Percentiles rank a stretch among this genome's conserved stretches.
These are phyloP conservation scores for Ethmia dodecea DNA, from an alignment of 2,888 invertebrate genomes.

Conservation along the genomic window DNA sequence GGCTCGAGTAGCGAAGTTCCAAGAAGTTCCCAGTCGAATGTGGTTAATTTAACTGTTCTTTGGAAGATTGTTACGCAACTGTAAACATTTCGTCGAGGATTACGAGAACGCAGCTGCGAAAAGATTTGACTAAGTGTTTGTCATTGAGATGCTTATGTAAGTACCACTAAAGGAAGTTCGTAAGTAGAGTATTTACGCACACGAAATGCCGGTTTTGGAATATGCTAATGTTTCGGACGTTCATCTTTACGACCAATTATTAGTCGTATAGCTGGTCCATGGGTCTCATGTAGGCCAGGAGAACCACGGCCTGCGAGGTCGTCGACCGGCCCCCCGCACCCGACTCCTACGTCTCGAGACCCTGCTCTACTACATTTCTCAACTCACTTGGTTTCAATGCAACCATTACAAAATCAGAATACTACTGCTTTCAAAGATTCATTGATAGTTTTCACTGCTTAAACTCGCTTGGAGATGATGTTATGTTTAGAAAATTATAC, in stretches of 20 bases:
- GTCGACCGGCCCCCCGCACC: slow-evolving; percentile 44
- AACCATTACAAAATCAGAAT: slow-evolving; percentile 1
- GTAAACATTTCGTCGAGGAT: slow-evolving; percentile 38
- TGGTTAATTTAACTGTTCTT: slow-evolving; percentile 57
- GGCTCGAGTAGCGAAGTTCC: slow-evolving; percentile 41
- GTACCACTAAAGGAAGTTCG: no score
- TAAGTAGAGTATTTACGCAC: no score
- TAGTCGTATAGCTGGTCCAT: slow-evolving; percentile 9
- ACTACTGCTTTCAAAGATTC: not conserved
- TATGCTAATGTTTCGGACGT: slow-evolving; percentile 2
- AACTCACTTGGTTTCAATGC: slow-evolving; percentile 30
- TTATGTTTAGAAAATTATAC: slow-evolving; percentile 25
- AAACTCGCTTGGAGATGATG: not conserved
- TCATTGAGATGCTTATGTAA: not conserved
- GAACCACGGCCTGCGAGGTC: slow-evolving; percentile 62
- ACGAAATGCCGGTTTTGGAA: not conserved
- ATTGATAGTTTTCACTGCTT: not conserved
- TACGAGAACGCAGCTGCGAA: slow-evolving; percentile 31
- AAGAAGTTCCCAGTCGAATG: slow-evolving; percentile 56
- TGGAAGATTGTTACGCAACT: slow-evolving; percentile 46
- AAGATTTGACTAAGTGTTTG: slow-evolving; percentile 15
- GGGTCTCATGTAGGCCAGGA: slow-evolving; percentile 63
- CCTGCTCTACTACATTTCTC: slow-evolving; percentile 60
- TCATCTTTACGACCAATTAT: slow-evolving; percentile 9
- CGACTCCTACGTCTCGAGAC: slow-evolving; percentile 38